Evolutionary conservation across 2,797 vertebrate species (phyloP), one percentile per base, ranked within the genome.

Genomic region (Pteronotus mesoamericanus): DNA sequence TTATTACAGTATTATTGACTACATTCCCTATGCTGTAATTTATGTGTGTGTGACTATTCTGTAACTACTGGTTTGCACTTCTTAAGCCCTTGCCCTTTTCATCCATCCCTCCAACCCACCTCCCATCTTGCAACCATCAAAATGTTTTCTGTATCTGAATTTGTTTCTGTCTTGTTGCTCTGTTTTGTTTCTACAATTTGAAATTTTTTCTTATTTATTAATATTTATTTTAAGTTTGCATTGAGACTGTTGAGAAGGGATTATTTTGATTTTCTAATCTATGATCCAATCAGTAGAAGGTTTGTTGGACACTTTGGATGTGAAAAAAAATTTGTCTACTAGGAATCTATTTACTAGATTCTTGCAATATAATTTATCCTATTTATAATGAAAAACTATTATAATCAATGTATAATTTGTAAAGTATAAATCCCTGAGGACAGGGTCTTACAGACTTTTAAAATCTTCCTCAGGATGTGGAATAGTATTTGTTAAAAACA

Each of bases 401-500:
- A 69, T 77, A 89, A 69, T 61, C 32, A 90, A 29, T 42, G 14
- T 34, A 7, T n/a, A 89, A 39, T 12, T 80, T 8, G 37, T 80
- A 80, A 32, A 85, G 7, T 59, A 34, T 82, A 53, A 89, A 15
- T 78, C 32, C 6, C 26, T 74, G 37, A 93, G 9, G 57, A 18
- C 37, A 77, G 14, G 1, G 39, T 82, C 39, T 89, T 90, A 77
- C 0, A 78, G 4, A 74, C 82, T 94, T 94, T n/a, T 26, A 9
- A 55, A 55, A 5, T 72, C 1, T 80, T 83, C 21, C 64, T 89
- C 29, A 80, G 75, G 46, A 94, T 91, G 93, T 80, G 74, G 48
- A 85, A 61, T 4, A 87, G 12, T 32, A 66, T 64, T 75, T 92
- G 55, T 94, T 29, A 48, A 96, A 94, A 95, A 89, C 19, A 78